phyloP scores from a whole-genome alignment of 2,797 vertebrate species.

The Typhlichthys eigenmanni region DNA sequence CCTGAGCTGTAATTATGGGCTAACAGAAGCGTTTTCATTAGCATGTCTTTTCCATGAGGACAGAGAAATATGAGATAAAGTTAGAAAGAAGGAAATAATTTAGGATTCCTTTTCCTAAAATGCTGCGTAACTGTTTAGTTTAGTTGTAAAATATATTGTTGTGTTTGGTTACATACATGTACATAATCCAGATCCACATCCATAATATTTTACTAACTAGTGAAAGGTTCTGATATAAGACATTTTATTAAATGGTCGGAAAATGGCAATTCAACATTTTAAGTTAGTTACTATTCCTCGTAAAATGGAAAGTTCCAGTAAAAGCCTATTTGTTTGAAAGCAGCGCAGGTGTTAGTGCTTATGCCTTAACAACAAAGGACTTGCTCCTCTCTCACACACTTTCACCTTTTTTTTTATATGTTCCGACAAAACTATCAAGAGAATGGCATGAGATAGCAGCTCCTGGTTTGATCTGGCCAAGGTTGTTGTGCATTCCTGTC shows the following conservation, averaged over 20 bases:
- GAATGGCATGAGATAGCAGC: constrained; percentile 75
- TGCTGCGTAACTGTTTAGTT: constrained; percentile 71
- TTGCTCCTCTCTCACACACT: constrained; percentile 76
- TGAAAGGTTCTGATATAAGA: too few species aligned
- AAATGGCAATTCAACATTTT: too few species aligned
- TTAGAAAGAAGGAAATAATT: constrained; percentile 45
- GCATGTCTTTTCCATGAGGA: constrained; percentile 86
- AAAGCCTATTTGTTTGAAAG: not conserved
- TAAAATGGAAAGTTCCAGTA: too few species aligned
- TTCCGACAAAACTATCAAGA: constrained; percentile 74
- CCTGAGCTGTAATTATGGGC: constrained; percentile 96
- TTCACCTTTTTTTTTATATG: constrained; percentile 44
- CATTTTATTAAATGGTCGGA: too few species aligned
- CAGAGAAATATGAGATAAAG: constrained; percentile 76
- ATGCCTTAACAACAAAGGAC: constrained; percentile 11
- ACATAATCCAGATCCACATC: constrained; percentile 15
- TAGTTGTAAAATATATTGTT: constrained; percentile 59
- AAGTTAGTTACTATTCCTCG: too few species aligned
- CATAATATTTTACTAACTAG: too few species aligned
- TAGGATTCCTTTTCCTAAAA: constrained; percentile 68
- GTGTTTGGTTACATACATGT: constrained; percentile 35
- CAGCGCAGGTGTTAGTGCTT: constrained; percentile 18
- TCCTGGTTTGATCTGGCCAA: constrained; percentile 88
- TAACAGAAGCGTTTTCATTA: constrained; percentile 92
- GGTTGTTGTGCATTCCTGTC: constrained; percentile 89